Evolutionary conservation across 2,797 vertebrate species (phyloP).

Genomic region (Sebastes minor): DNA sequence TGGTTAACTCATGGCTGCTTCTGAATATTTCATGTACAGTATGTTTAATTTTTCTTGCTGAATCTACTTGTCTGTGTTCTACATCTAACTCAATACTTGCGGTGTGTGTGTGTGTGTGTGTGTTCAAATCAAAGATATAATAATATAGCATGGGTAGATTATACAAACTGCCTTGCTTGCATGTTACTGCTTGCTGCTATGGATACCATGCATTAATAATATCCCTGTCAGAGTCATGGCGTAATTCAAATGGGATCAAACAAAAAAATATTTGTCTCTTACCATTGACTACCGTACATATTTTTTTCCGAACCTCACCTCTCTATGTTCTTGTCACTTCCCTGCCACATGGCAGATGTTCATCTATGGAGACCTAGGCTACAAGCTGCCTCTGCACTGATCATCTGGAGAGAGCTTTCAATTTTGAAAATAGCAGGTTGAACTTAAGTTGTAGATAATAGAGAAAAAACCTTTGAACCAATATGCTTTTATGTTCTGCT

Average conservation of each 20-base stretch:
- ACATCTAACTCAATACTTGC: not conserved
- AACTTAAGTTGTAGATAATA: too few relatives aligned
- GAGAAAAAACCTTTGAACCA: too few relatives aligned
- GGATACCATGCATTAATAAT: not conserved
- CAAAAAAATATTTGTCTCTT: too few relatives aligned
- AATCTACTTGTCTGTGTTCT: not conserved
- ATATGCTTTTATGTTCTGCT: too few relatives aligned
- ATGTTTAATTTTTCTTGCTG: not conserved
- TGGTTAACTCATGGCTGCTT: not conserved
- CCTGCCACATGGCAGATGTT: not conserved
- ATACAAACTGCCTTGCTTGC: not conserved
- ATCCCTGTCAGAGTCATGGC: not conserved
- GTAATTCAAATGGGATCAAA: too few relatives aligned
- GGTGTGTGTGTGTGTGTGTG: not conserved
- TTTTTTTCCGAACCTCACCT: too few relatives aligned
- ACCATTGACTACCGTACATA: too few relatives aligned
- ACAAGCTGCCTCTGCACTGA: not conserved
- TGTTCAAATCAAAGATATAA: not conserved
- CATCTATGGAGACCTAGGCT: not conserved
- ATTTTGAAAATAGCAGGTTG: not conserved
- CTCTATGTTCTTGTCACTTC: not conserved
- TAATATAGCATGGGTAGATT: not conserved
- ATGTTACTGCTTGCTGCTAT: not conserved
- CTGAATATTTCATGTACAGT: constrained; percentile 40
- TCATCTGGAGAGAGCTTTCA: not conserved